phyloP scores from a whole-genome alignment of 2,797 vertebrate genomes.

The Manis crassicaudata region DNA sequence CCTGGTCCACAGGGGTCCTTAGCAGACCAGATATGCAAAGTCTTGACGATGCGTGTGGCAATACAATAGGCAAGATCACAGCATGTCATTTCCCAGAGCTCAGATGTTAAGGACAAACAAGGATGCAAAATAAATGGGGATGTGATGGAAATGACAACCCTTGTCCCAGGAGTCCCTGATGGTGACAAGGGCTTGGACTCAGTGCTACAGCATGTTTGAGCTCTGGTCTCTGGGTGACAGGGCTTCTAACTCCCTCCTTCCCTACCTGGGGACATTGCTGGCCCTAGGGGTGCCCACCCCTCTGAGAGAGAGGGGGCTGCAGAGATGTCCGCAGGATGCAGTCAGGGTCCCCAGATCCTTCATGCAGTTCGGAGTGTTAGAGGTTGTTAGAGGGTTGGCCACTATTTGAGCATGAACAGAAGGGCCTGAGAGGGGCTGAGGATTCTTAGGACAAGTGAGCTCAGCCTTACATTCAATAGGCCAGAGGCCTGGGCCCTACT shows the following conservation, averaged over 20 bases:
- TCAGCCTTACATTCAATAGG: neutral
- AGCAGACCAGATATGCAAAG: neutral
- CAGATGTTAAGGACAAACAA: neutral
- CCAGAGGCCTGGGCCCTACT: neutral
- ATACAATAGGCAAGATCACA: fast-evolving
- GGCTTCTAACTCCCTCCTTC: neutral
- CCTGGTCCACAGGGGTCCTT: neutral
- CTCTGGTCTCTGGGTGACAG: neutral
- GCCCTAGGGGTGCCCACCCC: neutral
- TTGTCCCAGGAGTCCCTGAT: neutral
- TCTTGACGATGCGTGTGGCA: fast-evolving
- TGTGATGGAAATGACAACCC: neutral
- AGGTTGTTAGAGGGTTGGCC: neutral
- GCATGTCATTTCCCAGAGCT: neutral
- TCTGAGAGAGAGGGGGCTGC: neutral
- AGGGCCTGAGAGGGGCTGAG: neutral
- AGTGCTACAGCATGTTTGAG: neutral
- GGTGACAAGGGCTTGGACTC: neutral
- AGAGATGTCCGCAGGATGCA: neutral
- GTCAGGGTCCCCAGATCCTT: neutral
- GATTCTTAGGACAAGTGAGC: neutral
- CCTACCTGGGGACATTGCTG: neutral
- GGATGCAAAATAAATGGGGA: neutral
- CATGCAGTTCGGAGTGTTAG: too few species aligned
- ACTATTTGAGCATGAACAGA: neutral